Base-by-base conservation (phyloP, 2,888 invertebrate species). In the Melinaea menophilus region DNA sequence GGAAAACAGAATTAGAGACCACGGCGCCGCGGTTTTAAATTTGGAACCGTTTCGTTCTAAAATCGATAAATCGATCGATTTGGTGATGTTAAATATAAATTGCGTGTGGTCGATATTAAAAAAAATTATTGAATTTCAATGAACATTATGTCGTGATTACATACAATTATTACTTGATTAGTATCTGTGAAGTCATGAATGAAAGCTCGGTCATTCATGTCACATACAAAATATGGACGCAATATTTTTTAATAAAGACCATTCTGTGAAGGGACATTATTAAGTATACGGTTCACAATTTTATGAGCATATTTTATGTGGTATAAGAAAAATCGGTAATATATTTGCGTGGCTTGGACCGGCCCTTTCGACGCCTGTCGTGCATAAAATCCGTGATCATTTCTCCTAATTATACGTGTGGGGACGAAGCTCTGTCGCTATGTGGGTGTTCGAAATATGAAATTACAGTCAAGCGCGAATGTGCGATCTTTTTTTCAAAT, bases 381-480 rank as follows among this genome's bases (percentile, higher is more conserved):
- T 77, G 85, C 81, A 82, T 85, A 84, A 86, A 87, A 75, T 84
- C 82, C 78, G 78, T 79, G 87, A 86, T 86, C 88, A 81, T 84
- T 86, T 82, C 85, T 84, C 83, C 86, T 89, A 89, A 89, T 90
- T 89, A 88, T 88, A 89, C 79, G 83, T 85, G 74, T 78, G 79
- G 74, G 76, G 76, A 76, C 75, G 82, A 78, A 80, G 83, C 60
- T 82, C 82, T 80, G 81, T 79, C 73, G 73, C 90, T 79, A 79
- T 85, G 90, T 90, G 90, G 90, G 90, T 90, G 90, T 90, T 89
- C 90, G 80, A 86, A 86, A 85, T 85, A 81, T 82, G 80, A 86
- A 88, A 88, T 88, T 87, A 86, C 75, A 81, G 84, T 79, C 80
- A 82, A 82, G 86, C 81, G 86, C 85, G 84, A 88, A 88, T 82